phyloP scores from a whole-genome alignment of 1,140 invertebrate genomes.

The Drosophila pseudoobscura region DNA sequence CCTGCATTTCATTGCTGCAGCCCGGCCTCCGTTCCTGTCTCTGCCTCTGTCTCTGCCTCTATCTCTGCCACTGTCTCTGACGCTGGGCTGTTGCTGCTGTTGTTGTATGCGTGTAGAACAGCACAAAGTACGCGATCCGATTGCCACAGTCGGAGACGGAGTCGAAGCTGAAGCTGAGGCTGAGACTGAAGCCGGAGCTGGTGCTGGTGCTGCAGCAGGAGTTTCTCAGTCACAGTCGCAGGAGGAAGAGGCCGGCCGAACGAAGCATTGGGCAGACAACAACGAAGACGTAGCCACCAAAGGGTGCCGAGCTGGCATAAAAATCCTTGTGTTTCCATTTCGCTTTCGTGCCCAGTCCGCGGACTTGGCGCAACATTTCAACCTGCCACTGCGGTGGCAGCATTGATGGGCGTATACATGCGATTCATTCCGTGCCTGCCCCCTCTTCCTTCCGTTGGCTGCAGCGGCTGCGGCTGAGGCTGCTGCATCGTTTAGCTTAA shows the following conservation, averaged over 20 bases:
- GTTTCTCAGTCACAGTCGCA: not conserved
- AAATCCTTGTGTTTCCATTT: constrained; percentile 66
- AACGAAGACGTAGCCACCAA: constrained; percentile 31
- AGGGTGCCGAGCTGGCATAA: constrained; percentile 63
- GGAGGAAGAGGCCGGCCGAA: not conserved
- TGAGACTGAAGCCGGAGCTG: no score
- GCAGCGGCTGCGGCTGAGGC: constrained; percentile 18
- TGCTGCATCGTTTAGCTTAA: constrained; percentile 77
- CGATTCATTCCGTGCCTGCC: constrained; percentile 72
- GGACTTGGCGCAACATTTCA: constrained; percentile 73
- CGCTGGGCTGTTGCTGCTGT: constrained; percentile 28
- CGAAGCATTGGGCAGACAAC: not conserved
- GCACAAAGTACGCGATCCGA: constrained; percentile 80
- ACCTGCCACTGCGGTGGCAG: constrained; percentile 80
- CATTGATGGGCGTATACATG: constrained; percentile 81
- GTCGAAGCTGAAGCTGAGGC: not conserved
- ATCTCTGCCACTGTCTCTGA: constrained; percentile 5
- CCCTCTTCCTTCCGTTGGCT: constrained; percentile 46
- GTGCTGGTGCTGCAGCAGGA: no score
- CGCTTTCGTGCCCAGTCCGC: constrained; percentile 67
- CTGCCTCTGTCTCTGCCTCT: constrained; percentile 4
- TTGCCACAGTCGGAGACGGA: constrained; percentile 62
- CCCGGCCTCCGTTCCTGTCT: not conserved
- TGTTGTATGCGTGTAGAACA: constrained; percentile 81
- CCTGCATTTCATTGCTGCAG: constrained; percentile 62